phyloP scores from a whole-genome alignment of 2,797 vertebrate species.

The Channallabes apus region DNA sequence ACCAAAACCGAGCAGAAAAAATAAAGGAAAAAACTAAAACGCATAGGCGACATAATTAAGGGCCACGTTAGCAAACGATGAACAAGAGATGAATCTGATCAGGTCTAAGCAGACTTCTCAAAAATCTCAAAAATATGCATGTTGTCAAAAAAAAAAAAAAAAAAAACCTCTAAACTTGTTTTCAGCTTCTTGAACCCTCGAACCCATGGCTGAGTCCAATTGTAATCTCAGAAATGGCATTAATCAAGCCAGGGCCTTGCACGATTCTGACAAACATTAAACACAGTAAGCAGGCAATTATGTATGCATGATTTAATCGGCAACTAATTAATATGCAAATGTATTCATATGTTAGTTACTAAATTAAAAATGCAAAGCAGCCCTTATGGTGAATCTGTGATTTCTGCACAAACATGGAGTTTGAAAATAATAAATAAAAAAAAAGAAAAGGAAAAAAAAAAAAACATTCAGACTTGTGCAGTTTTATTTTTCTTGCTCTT shows the following conservation, averaged over 20 bases:
- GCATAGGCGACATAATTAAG: slow-evolving; percentile 78
- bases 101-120: not conserved
- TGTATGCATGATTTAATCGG: slow-evolving; percentile 99
- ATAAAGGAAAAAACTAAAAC: not conserved
- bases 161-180: slow-evolving; percentile 1
- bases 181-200: slow-evolving; percentile 66
- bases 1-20: not conserved
- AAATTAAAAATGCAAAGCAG: slow-evolving; percentile 99
- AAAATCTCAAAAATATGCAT: not conserved
- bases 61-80: slow-evolving; percentile 81
- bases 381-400: slow-evolving; percentile 99
- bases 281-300: slow-evolving; percentile 95
- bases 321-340: slow-evolving; percentile 99
- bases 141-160: not conserved
- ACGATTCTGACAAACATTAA: slow-evolving; percentile 89
- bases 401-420: slow-evolving; percentile 93
- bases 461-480: slow-evolving; percentile 63
- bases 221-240: slow-evolving; percentile 79
- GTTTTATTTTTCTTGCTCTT: not conserved
- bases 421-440: slow-evolving; percentile 80
- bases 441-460: slow-evolving; percentile 40
- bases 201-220: slow-evolving; percentile 78
- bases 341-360: slow-evolving; percentile 99
- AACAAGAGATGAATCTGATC: slow-evolving; percentile 74
- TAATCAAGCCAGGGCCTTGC: slow-evolving; percentile 78